Evolutionary conservation across 2,888 invertebrate species (phyloP).

Genomic region (Acleris holmiana): DNA sequence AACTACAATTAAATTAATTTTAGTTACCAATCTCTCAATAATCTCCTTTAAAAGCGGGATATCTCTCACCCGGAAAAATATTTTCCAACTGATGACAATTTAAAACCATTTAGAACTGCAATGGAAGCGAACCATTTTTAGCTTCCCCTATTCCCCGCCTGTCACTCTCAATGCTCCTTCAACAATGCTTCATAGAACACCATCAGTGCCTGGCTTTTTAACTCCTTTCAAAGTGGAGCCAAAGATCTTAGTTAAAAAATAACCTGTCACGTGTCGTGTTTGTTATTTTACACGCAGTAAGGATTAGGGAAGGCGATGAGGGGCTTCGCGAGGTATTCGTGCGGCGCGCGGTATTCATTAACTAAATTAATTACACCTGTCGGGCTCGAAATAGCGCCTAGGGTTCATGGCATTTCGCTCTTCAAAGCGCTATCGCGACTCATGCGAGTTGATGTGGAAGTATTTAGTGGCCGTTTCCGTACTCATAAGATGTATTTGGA

Average conservation of each 20-base stretch:
- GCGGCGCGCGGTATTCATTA: slow-evolving; percentile 10
- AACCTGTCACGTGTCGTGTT: background rate
- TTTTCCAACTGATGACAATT: too few species aligned
- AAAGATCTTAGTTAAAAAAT: background rate
- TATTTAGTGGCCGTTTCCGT: background rate
- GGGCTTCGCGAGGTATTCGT: slow-evolving; percentile 15
- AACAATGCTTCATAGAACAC: too few species aligned
- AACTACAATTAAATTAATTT: too few species aligned
- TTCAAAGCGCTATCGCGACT: too few species aligned
- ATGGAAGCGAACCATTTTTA: background rate
- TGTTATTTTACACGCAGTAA: background rate
- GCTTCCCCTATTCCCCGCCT: background rate
- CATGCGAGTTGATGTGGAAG: too few species aligned
- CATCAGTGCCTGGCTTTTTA: too few species aligned
- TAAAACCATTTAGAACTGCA: background rate
- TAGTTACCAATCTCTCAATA: too few species aligned
- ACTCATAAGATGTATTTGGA: background rate
- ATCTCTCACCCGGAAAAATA: too few species aligned
- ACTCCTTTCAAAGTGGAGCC: background rate
- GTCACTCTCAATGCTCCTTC: too few species aligned
- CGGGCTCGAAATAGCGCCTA: slow-evolving; percentile 15
- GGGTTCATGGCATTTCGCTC: slow-evolving; percentile 6
- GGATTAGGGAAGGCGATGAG: slow-evolving; percentile 7
- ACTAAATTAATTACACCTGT: slow-evolving; percentile 22
- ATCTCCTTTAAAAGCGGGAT: too few species aligned